Percentiles rank a stretch among this genome's conserved stretches.
These are phyloP conservation scores for Nasonia oneida DNA, from an alignment of 2,888 invertebrate genomes.

Conservation along the genomic window DNA sequence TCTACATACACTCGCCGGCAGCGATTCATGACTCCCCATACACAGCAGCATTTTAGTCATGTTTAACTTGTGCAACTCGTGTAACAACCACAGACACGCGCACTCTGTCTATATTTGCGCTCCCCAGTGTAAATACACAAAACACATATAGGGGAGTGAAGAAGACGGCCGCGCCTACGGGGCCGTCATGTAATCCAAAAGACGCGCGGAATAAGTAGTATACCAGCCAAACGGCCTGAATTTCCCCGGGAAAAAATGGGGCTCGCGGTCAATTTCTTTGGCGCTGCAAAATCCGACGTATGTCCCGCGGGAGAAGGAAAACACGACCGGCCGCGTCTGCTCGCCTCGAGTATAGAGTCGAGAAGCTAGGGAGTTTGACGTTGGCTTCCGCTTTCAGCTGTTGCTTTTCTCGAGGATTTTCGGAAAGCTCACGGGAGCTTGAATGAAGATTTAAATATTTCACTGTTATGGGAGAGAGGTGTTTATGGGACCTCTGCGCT, in stretches of 20 bases:
- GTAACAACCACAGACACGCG: not conserved
- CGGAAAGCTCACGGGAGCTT: not conserved
- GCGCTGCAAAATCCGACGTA: not conserved
- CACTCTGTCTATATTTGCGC: not conserved
- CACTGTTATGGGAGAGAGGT: not conserved
- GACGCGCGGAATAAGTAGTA: too few species aligned
- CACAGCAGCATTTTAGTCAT: not conserved
- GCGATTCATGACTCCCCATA: not conserved
- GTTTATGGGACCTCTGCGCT: not conserved
- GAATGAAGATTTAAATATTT: not conserved
- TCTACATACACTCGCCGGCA: not conserved
- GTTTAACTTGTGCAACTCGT: not conserved
- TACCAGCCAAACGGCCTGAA: not conserved
- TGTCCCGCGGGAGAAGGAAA: not conserved
- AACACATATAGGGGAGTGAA: not conserved
- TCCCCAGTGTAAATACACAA: not conserved
- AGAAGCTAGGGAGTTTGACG: not conserved
- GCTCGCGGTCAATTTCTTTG: conserved; percentile 2
- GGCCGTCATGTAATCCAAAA: too few species aligned
- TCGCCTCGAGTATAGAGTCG: not conserved
- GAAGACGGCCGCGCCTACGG: too few species aligned
- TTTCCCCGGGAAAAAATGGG: not conserved
- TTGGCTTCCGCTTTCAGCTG: not conserved
- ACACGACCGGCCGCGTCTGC: not conserved
- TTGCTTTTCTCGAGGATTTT: not conserved